Evolutionary conservation across 2,113 vertebrate species (phyloP), one percentile per base, ranked within the genome.

Genomic region (Lasiurus borealis): DNA sequence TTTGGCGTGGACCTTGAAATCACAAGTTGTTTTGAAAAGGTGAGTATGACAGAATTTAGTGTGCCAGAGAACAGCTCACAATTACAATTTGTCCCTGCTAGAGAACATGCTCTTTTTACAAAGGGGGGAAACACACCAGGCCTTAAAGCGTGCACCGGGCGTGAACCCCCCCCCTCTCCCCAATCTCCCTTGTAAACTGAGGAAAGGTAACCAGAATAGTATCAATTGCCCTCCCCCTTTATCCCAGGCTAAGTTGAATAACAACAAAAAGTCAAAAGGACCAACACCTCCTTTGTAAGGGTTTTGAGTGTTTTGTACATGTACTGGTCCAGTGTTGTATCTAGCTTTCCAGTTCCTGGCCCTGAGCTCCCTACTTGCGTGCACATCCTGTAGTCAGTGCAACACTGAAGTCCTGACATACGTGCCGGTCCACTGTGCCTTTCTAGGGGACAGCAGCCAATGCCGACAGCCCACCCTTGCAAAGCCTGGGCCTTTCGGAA

Each of bases 221-320:
- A 96, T 97, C 92, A 97, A 97, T 97, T 98, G 93, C 93, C 92
- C 77, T 88, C 72, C n/a, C 21, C 27, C 13, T 1, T 52, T 19
- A 71, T 34, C 72, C 83, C 90, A 98, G 97, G 98, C 98, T 99
- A 98, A 98, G 98, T 98, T 99, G 23, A 94, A 59, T 99, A 98
- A 46, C n/a, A n/a, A n/a, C 48, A 85, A 72, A 99, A 99, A 98
- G n/a, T n/a, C n/a, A n/a, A n/a, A 98, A 99, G 99, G 99, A 99
- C 99, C 99, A 99, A 99, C 99, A 99, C 98, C 98, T 98, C 98
- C 99, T 99, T 99, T 99, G 98, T 99, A 99, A 99, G 98, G 98
- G 99, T 99, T 99, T n/a, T n/a, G n/a, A n/a, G n/a, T 99, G 99
- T 99, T 99, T 99, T 99, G 98, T 99, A 99, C 99, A 99, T 98